Percentiles rank a stretch among this genome's conserved stretches.
These are phyloP conservation scores for Epinotia bilunana DNA, from an alignment of 2,888 invertebrate genomes.

Conservation along the genomic window DNA sequence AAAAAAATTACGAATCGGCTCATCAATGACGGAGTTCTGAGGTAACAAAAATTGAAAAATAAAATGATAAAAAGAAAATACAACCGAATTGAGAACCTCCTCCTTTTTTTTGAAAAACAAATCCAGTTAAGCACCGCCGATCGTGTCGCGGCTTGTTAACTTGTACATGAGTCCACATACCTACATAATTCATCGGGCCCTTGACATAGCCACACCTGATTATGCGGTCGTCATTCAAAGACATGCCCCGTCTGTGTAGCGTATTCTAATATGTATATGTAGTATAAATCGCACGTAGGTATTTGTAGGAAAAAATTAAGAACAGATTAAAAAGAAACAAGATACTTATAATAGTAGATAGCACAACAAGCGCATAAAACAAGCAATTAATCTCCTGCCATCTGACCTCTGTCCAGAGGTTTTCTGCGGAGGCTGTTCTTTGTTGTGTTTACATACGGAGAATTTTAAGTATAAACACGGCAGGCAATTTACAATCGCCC, in stretches of 20 bases:
- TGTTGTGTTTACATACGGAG: neutral
- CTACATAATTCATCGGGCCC: constrained; percentile 17
- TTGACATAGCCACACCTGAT: neutral
- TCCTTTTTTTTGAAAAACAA: no score
- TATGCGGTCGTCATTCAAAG: constrained; percentile 1
- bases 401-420: neutral
- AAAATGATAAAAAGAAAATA: no score
- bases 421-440: neutral
- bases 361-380: no score
- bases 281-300: neutral
- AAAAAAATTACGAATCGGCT: no score
- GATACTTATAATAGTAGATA: no score
- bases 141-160: constrained; percentile 16
- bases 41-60: no score
- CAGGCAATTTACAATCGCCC: no score
- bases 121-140: constrained; percentile 6
- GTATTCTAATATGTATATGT: neutral
- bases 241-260: neutral
- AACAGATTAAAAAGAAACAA: neutral
- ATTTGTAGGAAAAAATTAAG: neutral
- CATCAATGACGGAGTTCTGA: no score
- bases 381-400: neutral
- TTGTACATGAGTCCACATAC: constrained; percentile 3
- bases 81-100: no score
- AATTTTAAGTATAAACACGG: no score